Percentiles rank a stretch among this genome's conserved stretches.
These are phyloP conservation scores for Pomacea maculata DNA, from an alignment of 1,140 invertebrate genomes.

Conservation along the genomic window DNA sequence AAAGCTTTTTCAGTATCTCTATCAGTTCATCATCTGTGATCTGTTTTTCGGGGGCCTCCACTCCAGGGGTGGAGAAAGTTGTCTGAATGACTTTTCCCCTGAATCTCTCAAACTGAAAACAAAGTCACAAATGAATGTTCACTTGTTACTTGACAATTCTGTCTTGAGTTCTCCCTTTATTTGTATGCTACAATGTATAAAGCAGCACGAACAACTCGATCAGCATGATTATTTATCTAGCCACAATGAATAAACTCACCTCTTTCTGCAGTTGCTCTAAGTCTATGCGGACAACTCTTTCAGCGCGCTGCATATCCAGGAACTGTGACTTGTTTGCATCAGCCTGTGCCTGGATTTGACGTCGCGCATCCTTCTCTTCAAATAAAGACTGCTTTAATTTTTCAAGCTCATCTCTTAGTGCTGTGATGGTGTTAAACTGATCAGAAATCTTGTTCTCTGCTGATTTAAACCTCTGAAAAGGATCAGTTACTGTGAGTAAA, in stretches of 20 bases:
- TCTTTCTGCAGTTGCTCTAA: slow-evolving; percentile 59
- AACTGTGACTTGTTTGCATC: slow-evolving; percentile 52
- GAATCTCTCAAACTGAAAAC: slow-evolving; percentile 59
- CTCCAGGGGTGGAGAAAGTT: slow-evolving; percentile 59
- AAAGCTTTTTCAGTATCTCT: slow-evolving; percentile 56
- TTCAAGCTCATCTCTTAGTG: slow-evolving; percentile 56
- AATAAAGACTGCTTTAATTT: slow-evolving; percentile 46
- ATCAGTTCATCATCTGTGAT: slow-evolving; percentile 62
- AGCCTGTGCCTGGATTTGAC: slow-evolving; percentile 52
- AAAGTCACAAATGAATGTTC: neutral
- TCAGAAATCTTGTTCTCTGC: slow-evolving; percentile 60
- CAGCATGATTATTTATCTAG: too few species aligned
- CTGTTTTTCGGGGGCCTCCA: slow-evolving; percentile 57
- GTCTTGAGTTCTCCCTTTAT: too few species aligned
- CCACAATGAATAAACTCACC: slow-evolving; percentile 34
- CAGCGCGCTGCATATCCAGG: slow-evolving; percentile 59
- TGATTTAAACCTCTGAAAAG: slow-evolving; percentile 60
- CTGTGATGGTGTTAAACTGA: slow-evolving; percentile 49
- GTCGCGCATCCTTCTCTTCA: slow-evolving; percentile 51
- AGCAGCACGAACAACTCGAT: too few species aligned
- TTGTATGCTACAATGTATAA: too few species aligned
- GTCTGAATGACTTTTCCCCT: slow-evolving; percentile 59
- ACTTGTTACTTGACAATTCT: too few species aligned
- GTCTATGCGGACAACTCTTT: slow-evolving; percentile 61
- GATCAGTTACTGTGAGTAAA: too few species aligned